These are phyloP conservation scores for Rhinolophus sinicus DNA, from an alignment of 2,113 vertebrate species.

Conservation along the genomic window DNA sequence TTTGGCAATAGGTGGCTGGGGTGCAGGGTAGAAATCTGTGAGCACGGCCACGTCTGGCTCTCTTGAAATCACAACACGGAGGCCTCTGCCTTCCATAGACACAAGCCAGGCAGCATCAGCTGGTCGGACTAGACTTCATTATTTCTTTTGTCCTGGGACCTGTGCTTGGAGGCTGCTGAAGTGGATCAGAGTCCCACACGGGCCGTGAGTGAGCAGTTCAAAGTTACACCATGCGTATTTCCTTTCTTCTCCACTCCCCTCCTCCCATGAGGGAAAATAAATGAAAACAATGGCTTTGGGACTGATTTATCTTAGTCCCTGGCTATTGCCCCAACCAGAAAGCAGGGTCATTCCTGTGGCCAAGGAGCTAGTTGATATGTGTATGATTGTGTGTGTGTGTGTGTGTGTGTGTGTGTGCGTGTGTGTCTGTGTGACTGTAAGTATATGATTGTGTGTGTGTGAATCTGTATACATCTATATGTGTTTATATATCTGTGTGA, in stretches of 20 bases:
- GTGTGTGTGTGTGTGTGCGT: too few relatives aligned
- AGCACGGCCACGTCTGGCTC: not conserved
- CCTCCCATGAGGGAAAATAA: not conserved
- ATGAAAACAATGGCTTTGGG: not conserved
- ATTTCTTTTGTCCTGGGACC: conserved; percentile 30
- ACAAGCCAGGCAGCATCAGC: not conserved
- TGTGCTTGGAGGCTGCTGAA: not conserved
- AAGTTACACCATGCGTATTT: not conserved
- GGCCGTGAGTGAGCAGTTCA: not conserved
- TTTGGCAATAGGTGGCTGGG: not conserved
- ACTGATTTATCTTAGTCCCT: not conserved
- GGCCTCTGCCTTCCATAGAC: not conserved
- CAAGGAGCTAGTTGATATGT: not conserved
- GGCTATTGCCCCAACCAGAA: not conserved
- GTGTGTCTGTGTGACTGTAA: too few relatives aligned
- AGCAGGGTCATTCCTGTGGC: not conserved
- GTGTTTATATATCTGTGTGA: not conserved
- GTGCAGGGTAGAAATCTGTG: not conserved
- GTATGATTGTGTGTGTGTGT: too few relatives aligned
- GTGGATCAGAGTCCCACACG: not conserved
- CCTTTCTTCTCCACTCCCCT: not conserved
- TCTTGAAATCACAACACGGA: not conserved
- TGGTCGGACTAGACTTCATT: not conserved
- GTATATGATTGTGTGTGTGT: too few relatives aligned
- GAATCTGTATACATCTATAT: too few relatives aligned